These are phyloP conservation scores for Chironex yamaguchii DNA, from an alignment of 30 jellyfish, hydroid and myxozoan genomes.

Conservation along the genomic window DNA sequence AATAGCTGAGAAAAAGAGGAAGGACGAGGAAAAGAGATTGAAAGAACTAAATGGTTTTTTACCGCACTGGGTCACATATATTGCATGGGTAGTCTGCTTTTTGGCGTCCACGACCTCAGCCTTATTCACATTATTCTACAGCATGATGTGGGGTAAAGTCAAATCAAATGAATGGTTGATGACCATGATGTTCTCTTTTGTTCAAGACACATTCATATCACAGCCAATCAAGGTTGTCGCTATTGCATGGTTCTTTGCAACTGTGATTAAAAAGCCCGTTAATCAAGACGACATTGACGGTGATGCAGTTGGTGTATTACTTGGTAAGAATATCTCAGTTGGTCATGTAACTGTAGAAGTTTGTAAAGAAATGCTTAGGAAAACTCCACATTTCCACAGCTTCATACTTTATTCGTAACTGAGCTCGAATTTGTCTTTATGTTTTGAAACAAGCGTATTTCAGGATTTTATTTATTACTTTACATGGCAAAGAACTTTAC, in stretches of 20 bases:
- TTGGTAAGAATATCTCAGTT: not conserved
- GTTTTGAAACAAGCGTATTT: too few relatives aligned
- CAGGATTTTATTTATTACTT: too few relatives aligned
- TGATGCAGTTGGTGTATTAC: not conserved
- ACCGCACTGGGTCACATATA: constrained; percentile 26
- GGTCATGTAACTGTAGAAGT: too few relatives aligned
- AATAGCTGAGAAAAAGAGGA: not conserved
- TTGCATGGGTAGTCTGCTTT: constrained; percentile 18
- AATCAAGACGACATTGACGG: not conserved
- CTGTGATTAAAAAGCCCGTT: not conserved
- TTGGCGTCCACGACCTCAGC: not conserved
- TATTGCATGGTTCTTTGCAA: constrained; percentile 3
- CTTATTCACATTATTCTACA: constrained; percentile 1
- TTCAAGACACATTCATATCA: constrained; percentile 23
- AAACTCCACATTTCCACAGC: too few relatives aligned
- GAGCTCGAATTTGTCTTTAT: too few relatives aligned
- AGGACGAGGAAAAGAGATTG: constrained; percentile 10
- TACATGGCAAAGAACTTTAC: too few relatives aligned
- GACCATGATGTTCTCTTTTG: not conserved
- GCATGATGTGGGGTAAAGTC: constrained; percentile 43
- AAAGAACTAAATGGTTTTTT: not conserved
- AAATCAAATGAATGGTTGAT: constrained; percentile 38
- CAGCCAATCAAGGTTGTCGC: constrained; percentile 28
- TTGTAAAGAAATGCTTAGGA: too few relatives aligned
- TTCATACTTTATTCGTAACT: too few relatives aligned